These are phyloP conservation scores for Drosophila stalkeri DNA, from an alignment of 2,888 invertebrate genomes.

Conservation along the genomic window DNA sequence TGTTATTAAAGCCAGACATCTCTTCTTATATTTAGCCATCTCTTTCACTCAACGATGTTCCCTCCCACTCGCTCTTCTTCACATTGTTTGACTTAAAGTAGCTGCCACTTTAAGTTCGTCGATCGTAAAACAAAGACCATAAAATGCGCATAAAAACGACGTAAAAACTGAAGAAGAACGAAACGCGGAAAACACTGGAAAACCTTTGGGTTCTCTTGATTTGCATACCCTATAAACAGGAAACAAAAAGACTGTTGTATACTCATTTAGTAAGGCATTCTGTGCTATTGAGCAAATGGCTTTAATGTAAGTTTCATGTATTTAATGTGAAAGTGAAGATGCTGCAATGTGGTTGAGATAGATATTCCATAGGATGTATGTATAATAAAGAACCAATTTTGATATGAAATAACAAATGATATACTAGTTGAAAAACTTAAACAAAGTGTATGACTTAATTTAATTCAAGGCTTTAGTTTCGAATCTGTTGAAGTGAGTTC, in stretches of 20 bases:
- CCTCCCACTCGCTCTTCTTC: background rate
- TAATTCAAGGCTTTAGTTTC: too few species aligned
- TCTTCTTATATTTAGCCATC: background rate
- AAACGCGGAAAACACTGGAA: conserved; percentile 26
- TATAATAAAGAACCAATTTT: background rate
- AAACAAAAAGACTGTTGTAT: background rate
- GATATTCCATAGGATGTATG: too few species aligned
- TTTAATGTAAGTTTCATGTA: background rate
- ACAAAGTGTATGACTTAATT: too few species aligned
- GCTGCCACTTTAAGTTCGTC: conserved; percentile 41
- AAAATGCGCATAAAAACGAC: conserved; percentile 56
- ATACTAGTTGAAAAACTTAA: too few species aligned
- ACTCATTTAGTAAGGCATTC: background rate
- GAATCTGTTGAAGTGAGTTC: background rate
- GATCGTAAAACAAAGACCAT: conserved; percentile 57
- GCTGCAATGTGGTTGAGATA: too few species aligned
- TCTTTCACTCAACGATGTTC: background rate
- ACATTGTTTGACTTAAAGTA: conserved; percentile 31
- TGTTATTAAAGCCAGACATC: conserved; percentile 26
- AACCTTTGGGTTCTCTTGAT: conserved; percentile 40
- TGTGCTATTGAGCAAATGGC: background rate
- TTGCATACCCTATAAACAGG: conserved; percentile 36
- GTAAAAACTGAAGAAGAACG: conserved; percentile 4
- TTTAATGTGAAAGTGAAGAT: too few species aligned
- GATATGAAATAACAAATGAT: too few species aligned